Conservation (phyloP, 2,888 invertebrate genomes). For the Alloplasta piceator region DNA sequence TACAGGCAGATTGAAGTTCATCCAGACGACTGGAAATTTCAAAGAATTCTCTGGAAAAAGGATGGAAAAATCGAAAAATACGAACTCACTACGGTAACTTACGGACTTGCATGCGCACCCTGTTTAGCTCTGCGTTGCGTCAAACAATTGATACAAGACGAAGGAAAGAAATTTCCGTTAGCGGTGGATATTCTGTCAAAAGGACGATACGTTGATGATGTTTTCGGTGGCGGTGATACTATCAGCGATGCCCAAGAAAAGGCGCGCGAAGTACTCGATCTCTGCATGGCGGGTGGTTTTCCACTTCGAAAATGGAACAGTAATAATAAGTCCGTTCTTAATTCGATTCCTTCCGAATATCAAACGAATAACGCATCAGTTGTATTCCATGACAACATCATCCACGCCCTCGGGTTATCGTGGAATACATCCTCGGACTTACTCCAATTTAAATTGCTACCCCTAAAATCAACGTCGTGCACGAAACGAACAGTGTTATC, state of each 20-base stretch:
- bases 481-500: conserved; percentile 3
- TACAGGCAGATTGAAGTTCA: no score
- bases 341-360: no score
- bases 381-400: neutral
- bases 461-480: neutral
- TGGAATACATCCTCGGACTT: neutral
- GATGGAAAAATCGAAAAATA: conserved; percentile 34
- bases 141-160: conserved; percentile 33
- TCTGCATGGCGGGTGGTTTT: conserved; percentile 56
- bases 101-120: conserved; percentile 63
- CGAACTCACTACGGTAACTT: conserved; percentile 66
- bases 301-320: conserved; percentile 48
- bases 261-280: neutral
- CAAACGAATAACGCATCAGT: no score
- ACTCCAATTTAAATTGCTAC: no score
- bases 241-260: conserved; percentile 29
- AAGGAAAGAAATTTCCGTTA: conserved; percentile 31
- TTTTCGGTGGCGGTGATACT: conserved; percentile 45
- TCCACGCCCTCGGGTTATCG: neutral
- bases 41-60: conserved; percentile 70
- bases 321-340: neutral
- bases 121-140: conserved; percentile 25
- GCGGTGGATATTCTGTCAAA: conserved; percentile 42
- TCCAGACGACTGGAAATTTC: conserved; percentile 3
- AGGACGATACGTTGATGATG: conserved; percentile 54